A percentile compares a stretch with the other conserved stretches of the same genome.
Conservation (phyloP, 1,140 invertebrate species). For the Hestina assimilis region DNA sequence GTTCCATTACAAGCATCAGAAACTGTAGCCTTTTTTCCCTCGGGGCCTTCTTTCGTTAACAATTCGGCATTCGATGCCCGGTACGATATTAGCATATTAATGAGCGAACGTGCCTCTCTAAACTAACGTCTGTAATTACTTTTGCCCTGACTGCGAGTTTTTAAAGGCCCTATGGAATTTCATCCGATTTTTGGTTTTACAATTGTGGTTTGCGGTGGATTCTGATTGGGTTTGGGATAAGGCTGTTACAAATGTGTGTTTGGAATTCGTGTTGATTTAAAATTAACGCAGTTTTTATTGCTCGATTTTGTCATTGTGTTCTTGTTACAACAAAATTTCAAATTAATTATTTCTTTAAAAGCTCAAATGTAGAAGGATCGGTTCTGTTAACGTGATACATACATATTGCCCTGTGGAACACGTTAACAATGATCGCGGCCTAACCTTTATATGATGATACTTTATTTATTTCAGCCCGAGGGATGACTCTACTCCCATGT, state of each 20-base stretch:
- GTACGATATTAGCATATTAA: constrained; percentile 41
- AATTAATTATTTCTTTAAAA: no score
- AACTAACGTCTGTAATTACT: constrained; percentile 37
- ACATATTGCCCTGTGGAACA: no score
- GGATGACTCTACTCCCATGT: no score
- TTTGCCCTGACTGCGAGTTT: constrained; percentile 27
- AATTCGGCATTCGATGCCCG: constrained; percentile 27
- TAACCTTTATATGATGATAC: no score
- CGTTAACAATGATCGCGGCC: no score
- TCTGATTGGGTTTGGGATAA: constrained; percentile 1
- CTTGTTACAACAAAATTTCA: no score
- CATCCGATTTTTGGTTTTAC: constrained; percentile 15
- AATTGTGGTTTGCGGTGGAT: constrained; percentile 1
- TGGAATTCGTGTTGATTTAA: constrained; percentile 1
- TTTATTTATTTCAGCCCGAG: no score
- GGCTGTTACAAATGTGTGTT: constrained; percentile 1
- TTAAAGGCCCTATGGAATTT: constrained; percentile 17
- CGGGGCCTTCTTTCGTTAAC: constrained; percentile 26
- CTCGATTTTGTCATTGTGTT: no score
- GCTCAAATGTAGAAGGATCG: no score
- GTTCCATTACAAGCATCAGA: constrained; percentile 7
- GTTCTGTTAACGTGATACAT: no score
- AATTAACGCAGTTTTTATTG: no score
- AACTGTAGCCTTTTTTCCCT: constrained; percentile 23
- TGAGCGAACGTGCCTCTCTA: constrained; percentile 34